Percentiles rank a stretch among this genome's conserved stretches.
These are phyloP conservation scores for Podiceps cristatus DNA, from an alignment of 2,113 vertebrate species.

Conservation along the genomic window DNA sequence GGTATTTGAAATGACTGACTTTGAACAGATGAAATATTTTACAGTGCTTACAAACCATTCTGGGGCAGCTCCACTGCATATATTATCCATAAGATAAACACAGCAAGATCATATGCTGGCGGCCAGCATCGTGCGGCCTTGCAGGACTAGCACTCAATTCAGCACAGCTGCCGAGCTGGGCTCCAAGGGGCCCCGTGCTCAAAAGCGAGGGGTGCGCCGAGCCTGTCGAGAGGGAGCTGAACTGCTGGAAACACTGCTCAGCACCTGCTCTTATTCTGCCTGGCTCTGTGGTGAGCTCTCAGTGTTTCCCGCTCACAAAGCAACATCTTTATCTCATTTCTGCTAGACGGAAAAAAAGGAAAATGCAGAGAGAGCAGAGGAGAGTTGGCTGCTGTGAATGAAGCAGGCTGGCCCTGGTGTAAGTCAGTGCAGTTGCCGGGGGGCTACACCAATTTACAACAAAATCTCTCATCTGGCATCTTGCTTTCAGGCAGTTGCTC, in stretches of 20 bases:
- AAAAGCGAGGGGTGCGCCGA: rapidly evolving
- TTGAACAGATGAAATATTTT: not conserved
- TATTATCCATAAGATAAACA: not conserved
- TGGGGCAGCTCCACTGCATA: not conserved
- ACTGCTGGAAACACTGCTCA: not conserved
- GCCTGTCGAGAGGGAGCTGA: not conserved
- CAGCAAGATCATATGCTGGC: not conserved
- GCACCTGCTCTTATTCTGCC: not conserved
- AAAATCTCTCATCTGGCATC: not conserved
- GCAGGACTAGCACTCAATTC: not conserved
- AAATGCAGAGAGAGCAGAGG: not conserved
- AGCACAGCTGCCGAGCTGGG: not conserved
- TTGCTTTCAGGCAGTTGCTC: not conserved
- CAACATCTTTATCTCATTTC: not conserved
- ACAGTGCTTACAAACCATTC: slow-evolving; percentile 18
- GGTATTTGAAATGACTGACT: not conserved
- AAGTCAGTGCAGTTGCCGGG: not conserved
- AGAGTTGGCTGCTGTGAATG: not conserved
- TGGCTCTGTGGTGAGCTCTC: not conserved
- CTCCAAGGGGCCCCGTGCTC: rapidly evolving
- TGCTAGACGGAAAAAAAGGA: not conserved
- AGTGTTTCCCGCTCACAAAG: not conserved
- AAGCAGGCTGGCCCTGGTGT: not conserved
- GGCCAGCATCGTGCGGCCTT: not conserved
- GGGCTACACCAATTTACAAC: not conserved